A percentile compares a stretch with the other conserved stretches of the same genome.
phyloP scores from a whole-genome alignment of 1,140 invertebrate species.

The Popillia japonica region DNA sequence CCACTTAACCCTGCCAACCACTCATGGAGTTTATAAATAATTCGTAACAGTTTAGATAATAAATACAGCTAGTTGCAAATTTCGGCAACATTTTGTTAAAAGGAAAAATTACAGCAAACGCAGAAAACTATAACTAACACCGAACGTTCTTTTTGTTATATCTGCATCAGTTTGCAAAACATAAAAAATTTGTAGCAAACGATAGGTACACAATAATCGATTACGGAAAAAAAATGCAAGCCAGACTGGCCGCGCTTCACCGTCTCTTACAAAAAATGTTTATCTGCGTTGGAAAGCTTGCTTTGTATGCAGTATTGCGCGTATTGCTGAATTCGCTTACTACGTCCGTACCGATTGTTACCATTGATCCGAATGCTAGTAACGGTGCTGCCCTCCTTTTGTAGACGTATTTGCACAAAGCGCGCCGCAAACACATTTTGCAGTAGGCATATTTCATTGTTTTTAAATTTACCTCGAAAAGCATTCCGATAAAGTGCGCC shows the following conservation, averaged over 20 bases:
- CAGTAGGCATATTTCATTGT: slow-evolving; percentile 10
- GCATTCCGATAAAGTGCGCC: neutral
- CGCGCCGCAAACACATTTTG: neutral
- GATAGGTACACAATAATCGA: no score
- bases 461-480: slow-evolving; percentile 8
- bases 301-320: neutral
- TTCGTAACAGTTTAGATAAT: no score
- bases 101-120: no score
- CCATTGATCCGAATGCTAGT: neutral
- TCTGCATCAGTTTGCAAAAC: no score
- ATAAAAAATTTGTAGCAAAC: no score
- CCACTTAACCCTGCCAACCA: no score
- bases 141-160: no score
- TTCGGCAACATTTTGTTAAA: no score
- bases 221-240: neutral
- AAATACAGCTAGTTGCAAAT: no score
- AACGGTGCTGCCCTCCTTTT: neutral
- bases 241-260: neutral
- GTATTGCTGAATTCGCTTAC: slow-evolving; percentile 17
- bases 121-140: no score
- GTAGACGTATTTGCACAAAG: neutral
- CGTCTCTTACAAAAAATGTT: slow-evolving; percentile 5
- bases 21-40: no score
- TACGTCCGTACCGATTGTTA: neutral
- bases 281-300: neutral